Evolutionary conservation across 1,140 invertebrate genomes (phyloP), one percentile per base, ranked within the genome.

Genomic region (Neodiprion fabricii): DNA sequence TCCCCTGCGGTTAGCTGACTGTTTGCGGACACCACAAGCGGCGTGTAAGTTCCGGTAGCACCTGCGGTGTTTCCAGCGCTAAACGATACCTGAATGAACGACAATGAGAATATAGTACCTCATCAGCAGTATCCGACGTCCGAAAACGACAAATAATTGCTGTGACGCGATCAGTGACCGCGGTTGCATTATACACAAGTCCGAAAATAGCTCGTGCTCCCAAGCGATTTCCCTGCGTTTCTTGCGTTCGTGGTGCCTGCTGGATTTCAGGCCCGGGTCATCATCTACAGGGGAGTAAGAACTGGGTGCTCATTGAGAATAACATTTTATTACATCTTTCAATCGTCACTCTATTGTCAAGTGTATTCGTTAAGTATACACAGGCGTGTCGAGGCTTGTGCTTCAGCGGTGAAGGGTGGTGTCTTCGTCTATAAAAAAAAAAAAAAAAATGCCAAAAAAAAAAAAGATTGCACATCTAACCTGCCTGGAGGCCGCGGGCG

Each of bases 1-100:
- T 94, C 92, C 1, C 91, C 88, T 81, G 91, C 81, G 70, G 89
- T 14, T 61, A 61, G 85, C 61, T 86, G 87, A 78, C 85, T 88
- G 76, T 82, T 86, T 70, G 83, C 84, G 67, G 86, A 85, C 68
- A 87, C 85, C 70, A 87, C 84, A 17, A 88, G 84, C 17, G 87
- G 86, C 61, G 87, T 87, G 72, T 87, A 86, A 10, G 84, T 85
- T 72, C 86, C 86, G 9, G 81, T 73, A 40, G 23, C 65, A 81
- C 69, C 73, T 84, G 82, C 10, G 5, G 70, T n/a, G 49, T 85
- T 84, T 40, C 85, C 12, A n/a, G 50, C 84, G 73, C 81, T 84
- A 77, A 86, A 87, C 48, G 85, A 87, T 48, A 86, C 85, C 85
- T 87, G 79, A 61, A 9, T 61, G 53, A 17, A 61, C 53, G 53